Percentiles rank a stretch among this genome's conserved stretches.
Evolutionary conservation across 2,888 invertebrate species (phyloP).

Genomic region (Rhabditoides inermis): DNA sequence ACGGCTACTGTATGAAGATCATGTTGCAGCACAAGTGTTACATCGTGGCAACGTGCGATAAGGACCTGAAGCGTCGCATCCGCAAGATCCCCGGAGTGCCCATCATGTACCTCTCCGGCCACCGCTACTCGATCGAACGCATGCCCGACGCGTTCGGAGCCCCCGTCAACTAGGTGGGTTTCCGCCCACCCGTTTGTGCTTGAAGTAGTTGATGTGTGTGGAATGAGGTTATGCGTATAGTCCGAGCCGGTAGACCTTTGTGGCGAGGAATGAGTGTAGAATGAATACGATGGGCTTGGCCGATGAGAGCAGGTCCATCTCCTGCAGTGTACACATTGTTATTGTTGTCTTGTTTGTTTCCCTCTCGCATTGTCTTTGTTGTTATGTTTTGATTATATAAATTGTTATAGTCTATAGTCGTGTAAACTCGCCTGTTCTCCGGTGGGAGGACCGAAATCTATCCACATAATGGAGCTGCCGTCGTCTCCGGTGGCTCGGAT

Average conservation of each 20-base stretch:
- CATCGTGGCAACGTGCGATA: constrained; percentile 97
- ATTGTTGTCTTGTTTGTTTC: constrained; percentile 1
- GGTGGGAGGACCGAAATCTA: constrained; percentile 79
- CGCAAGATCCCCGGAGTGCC: constrained; percentile 97
- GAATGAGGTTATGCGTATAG: constrained; percentile 55
- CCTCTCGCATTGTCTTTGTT: background rate
- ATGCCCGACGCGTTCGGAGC: constrained; percentile 99
- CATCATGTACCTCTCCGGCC: constrained; percentile 89
- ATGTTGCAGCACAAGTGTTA: constrained; percentile 82
- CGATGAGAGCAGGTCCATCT: constrained; percentile 89
- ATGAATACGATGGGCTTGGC: constrained; percentile 98
- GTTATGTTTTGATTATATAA: background rate
- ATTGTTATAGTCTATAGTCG: background rate
- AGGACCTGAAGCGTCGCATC: constrained; percentile 85
- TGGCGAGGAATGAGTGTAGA: constrained; percentile 90
- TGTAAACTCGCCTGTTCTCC: constrained; percentile 51
- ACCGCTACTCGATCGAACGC: constrained; percentile 83
- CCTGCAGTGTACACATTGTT: constrained; percentile 61
- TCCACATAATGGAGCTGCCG: constrained; percentile 76
- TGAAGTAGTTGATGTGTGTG: background rate
- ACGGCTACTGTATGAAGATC: background rate
- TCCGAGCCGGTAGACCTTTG: constrained; percentile 87
- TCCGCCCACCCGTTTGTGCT: constrained; percentile 4
- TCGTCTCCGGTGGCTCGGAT: constrained; percentile 80
- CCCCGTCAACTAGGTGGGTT: constrained; percentile 60